Evolutionary conservation across 2,888 invertebrate genomes (phyloP), one percentile per base, ranked within the genome.

Genomic region (Phania funesta): DNA sequence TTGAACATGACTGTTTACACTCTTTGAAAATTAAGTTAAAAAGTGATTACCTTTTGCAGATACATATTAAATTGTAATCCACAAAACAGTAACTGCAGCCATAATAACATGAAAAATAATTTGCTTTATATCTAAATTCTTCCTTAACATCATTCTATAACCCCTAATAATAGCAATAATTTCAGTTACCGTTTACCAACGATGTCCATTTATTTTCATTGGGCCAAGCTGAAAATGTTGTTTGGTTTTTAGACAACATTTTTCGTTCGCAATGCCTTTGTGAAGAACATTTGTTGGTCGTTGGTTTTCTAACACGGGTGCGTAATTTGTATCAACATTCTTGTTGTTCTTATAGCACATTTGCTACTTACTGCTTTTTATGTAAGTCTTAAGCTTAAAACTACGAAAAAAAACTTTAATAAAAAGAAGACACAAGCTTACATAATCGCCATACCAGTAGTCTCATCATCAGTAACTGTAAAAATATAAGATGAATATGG

Each of bases 261-360:
- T 62, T 56, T 32, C 41, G 8, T 29, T 32, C 65, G 44, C 41
- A 56, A 24, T 65, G 24, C 41, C 22, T 24, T 13, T 50, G 58
- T 11, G 20, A 32, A 44, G 41, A 64, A 48, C 26, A 54, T 52
- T 58, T 58, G 22, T 67, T 44, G 26, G 58, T 64, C n/a, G n/a
- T n/a, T n/a, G n/a, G n/a, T n/a, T n/a, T n/a, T 77, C 62, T 64
- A 75, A 78, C 65, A 75, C 65, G 26, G 29, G 78, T 82, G 82
- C 82, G 82, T 82, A 78, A 78, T 77, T 67, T 71, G 64, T 75
- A 75, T 71, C 67, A 73, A 71, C 26, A 58, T 50, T 38, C 18
- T 32, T 62, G 8, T 52, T 54, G 9, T 29, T 20, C 8, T 13
- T 54, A 11, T 20, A 22, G 32, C 29, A 26, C 20, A 29, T 50